A percentile compares a stretch with the other conserved stretches of the same genome.
Conservation (phyloP, 2,113 vertebrate genomes). For the Lipotes vexillifer region DNA sequence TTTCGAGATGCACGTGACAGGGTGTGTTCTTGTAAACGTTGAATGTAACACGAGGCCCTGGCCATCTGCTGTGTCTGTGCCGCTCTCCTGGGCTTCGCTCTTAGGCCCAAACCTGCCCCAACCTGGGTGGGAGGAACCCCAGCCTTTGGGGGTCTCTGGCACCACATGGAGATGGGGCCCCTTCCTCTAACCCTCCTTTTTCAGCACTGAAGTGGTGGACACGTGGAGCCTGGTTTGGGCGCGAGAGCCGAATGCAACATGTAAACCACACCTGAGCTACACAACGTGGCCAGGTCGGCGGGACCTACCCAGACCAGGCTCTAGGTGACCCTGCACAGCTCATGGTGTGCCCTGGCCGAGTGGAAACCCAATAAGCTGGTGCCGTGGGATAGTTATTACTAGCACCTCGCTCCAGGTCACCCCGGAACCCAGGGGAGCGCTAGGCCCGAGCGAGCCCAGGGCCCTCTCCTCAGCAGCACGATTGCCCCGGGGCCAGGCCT, state of each 20-base stretch:
- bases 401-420: neutral
- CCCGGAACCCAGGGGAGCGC: neutral
- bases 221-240: neutral
- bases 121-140: rapidly evolving
- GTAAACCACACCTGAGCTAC: rapidly evolving
- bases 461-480: neutral
- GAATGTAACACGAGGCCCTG: rapidly evolving
- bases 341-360: rapidly evolving
- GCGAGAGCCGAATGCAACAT: rapidly evolving
- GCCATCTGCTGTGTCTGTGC: neutral
- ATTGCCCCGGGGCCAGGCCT: neutral
- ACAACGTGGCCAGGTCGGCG: rapidly evolving
- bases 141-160: neutral
- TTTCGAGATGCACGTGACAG: rapidly evolving
- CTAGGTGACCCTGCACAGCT: rapidly evolving
- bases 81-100: neutral
- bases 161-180: rapidly evolving
- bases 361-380: neutral
- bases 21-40: neutral
- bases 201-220: rapidly evolving
- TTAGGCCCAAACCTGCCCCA: neutral
- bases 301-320: neutral
- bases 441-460: neutral
- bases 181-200: too few species aligned
- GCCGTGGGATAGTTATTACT: rapidly evolving